phyloP scores from a whole-genome alignment of 1,140 invertebrate species.

The Drosophila fuyamai region DNA sequence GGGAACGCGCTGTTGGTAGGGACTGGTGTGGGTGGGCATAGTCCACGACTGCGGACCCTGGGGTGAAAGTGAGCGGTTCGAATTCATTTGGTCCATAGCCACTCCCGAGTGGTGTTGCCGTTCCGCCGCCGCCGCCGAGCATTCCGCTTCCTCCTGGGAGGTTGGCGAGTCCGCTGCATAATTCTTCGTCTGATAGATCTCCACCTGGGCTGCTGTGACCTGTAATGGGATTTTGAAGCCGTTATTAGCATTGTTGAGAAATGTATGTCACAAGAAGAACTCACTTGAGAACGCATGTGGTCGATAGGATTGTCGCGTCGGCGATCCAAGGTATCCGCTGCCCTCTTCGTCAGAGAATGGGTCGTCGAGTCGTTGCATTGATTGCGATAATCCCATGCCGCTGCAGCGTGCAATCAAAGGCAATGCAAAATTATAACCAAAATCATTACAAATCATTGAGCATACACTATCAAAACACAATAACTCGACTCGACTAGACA shows the following conservation, averaged over 20 bases:
- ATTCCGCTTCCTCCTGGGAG: conserved; percentile 76
- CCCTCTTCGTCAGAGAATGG: conserved; percentile 85
- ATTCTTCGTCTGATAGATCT: conserved; percentile 88
- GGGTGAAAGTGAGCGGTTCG: conserved; percentile 86
- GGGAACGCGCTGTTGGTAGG: conserved; percentile 80
- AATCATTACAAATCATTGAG: conserved; percentile 32
- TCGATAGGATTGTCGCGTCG: conserved; percentile 85
- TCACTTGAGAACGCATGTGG: conserved; percentile 85
- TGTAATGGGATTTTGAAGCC: conserved; percentile 1
- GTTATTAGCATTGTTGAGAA: neutral
- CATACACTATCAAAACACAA: conserved; percentile 34
- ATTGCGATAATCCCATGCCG: conserved; percentile 85
- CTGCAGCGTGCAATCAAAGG: conserved; percentile 52
- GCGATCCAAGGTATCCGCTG: conserved; percentile 85
- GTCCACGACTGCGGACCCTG: conserved; percentile 87
- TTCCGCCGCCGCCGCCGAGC: conserved; percentile 81
- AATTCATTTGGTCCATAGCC: conserved; percentile 84
- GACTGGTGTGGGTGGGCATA: conserved; percentile 84
- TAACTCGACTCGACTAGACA: conserved; percentile 61
- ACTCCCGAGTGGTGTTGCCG: conserved; percentile 84
- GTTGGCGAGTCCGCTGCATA: conserved; percentile 87
- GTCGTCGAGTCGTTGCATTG: conserved; percentile 84
- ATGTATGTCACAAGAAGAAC: neutral
- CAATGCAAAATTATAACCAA: conserved; percentile 36
- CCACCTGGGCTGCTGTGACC: conserved; percentile 86